These are phyloP conservation scores for Anticlea derivata DNA, from an alignment of 2,888 invertebrate species.

Conservation along the genomic window DNA sequence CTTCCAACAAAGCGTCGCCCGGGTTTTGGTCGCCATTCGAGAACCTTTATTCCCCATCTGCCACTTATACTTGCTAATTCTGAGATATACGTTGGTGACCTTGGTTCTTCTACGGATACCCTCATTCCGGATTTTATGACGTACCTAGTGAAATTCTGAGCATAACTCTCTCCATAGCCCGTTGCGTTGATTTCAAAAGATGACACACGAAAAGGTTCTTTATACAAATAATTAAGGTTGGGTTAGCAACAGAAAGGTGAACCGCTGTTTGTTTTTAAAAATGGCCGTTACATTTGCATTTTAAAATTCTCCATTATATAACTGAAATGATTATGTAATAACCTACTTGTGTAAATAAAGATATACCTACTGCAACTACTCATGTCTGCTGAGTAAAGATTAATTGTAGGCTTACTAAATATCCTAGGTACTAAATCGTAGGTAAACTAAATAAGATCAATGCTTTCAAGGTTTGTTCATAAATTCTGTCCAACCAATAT, in stretches of 20 bases:
- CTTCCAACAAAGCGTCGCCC: too few species aligned
- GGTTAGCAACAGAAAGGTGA: slow-evolving; percentile 28
- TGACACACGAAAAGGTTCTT: slow-evolving; percentile 13
- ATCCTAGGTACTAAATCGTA: too few species aligned
- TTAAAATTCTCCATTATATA: slow-evolving; percentile 24
- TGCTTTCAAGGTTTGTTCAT: not conserved
- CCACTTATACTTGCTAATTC: too few species aligned
- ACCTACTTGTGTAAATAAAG: not conserved
- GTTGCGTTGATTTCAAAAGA: slow-evolving; percentile 36
- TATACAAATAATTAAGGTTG: slow-evolving; percentile 24
- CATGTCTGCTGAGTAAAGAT: too few species aligned
- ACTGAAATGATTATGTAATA: slow-evolving; percentile 31
- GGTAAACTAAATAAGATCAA: not conserved
- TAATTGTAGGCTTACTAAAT: too few species aligned
- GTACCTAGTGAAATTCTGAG: too few species aligned
- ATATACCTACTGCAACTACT: too few species aligned
- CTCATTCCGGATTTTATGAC: too few species aligned
- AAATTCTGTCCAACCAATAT: not conserved
- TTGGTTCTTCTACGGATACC: too few species aligned
- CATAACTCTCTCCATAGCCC: not conserved
- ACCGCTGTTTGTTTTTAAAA: slow-evolving; percentile 17
- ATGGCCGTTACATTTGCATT: slow-evolving; percentile 11
- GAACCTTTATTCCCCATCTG: too few species aligned
- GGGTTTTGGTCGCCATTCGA: too few species aligned
- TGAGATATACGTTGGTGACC: too few species aligned